Conservation (phyloP, 1,140 invertebrate species). For the Diabrotica undecimpunctata region DNA sequence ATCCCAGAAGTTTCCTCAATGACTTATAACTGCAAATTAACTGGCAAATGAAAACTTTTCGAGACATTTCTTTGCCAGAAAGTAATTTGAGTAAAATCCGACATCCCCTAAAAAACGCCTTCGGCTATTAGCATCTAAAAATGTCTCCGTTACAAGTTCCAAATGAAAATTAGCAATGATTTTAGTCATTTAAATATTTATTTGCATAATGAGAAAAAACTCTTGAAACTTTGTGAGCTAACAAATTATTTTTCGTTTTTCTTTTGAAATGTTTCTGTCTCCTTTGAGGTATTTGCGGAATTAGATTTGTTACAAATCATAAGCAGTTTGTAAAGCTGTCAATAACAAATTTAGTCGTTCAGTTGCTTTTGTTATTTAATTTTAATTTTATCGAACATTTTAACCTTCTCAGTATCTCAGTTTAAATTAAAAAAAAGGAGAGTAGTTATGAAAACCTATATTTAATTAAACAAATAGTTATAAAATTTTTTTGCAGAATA, state of each 20-base stretch:
- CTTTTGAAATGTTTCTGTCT: neutral
- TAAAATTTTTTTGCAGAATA: too few relatives aligned
- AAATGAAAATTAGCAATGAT: slow-evolving; percentile 20
- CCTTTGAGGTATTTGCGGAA: neutral
- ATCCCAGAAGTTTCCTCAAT: slow-evolving; percentile 9
- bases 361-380: too few relatives aligned
- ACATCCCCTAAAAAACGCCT: slow-evolving; percentile 14
- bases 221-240: neutral
- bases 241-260: slow-evolving; percentile 6
- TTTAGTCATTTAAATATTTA: slow-evolving; percentile 16
- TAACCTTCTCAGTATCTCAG: too few relatives aligned
- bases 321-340: too few relatives aligned
- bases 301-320: too few relatives aligned
- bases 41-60: slow-evolving; percentile 19
- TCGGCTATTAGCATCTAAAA: slow-evolving; percentile 18
- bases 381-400: too few relatives aligned
- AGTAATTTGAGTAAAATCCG: slow-evolving; percentile 17
- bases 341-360: too few relatives aligned
- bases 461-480: too few relatives aligned
- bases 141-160: slow-evolving; percentile 17
- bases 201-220: slow-evolving; percentile 11
- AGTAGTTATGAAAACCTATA: too few relatives aligned
- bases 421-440: too few relatives aligned
- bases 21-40: slow-evolving; percentile 19
- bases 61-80: slow-evolving; percentile 7